A percentile compares a stretch with the other conserved stretches of the same genome.
phyloP scores from a whole-genome alignment of 2,888 invertebrate genomes.

The Amphimallon solstitiale region DNA sequence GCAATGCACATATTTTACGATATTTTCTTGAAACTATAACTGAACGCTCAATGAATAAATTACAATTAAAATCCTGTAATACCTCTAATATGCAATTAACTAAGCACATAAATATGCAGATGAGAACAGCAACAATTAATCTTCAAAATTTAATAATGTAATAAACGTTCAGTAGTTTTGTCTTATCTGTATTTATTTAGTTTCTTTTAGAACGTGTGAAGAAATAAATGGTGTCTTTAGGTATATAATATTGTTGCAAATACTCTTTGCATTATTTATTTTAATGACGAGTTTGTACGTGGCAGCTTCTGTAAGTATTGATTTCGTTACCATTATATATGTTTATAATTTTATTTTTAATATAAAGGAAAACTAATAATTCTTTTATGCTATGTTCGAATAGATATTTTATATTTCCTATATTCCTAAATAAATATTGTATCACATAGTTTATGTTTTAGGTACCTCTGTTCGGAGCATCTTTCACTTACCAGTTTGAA shows the following conservation, averaged over 20 bases:
- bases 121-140: not conserved
- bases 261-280: not conserved
- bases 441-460: not conserved
- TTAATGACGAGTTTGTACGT: slow-evolving; percentile 12
- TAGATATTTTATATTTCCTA: too few relatives aligned
- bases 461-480: slow-evolving; percentile 8
- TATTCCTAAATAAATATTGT: too few relatives aligned
- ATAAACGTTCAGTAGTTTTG: not conserved
- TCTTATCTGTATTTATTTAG: not conserved
- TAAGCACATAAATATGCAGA: slow-evolving; percentile 1
- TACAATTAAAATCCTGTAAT: not conserved
- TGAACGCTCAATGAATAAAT: not conserved
- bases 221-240: not conserved
- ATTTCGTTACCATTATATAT: too few relatives aligned
- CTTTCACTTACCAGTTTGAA: slow-evolving; percentile 13
- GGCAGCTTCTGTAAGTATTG: slow-evolving; percentile 17
- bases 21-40: not conserved
- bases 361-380: too few relatives aligned
- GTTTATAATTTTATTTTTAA: too few relatives aligned
- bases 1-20: not conserved
- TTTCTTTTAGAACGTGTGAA: not conserved
- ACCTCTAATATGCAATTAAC: not conserved
- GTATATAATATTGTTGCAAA: slow-evolving; percentile 4
- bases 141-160: slow-evolving; percentile 6
- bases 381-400: too few relatives aligned